Conservation (phyloP, 2,113 vertebrate species). For the Ptyas mucosa region DNA sequence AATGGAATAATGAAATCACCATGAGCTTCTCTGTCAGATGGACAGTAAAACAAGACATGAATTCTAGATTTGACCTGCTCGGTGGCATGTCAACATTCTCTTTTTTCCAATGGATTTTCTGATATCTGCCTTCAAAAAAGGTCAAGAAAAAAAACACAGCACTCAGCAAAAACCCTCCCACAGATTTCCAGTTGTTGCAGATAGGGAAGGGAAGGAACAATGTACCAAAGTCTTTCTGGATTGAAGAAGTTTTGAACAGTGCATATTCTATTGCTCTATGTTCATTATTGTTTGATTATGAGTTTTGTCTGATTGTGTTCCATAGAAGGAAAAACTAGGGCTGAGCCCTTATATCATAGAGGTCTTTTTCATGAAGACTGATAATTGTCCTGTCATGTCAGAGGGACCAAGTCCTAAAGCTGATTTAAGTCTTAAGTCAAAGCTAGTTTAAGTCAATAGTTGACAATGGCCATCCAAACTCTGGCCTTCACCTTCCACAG, state of each 20-base stretch:
- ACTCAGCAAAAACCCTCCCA: not conserved
- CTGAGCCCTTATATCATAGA: not conserved
- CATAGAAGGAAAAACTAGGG: not conserved
- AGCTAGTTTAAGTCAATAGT: not conserved
- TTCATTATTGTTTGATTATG: not conserved
- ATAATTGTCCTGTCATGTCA: not conserved
- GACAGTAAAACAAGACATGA: not conserved
- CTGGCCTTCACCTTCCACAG: not conserved
- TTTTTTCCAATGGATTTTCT: not conserved
- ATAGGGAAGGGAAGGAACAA: not conserved
- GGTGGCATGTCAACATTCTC: not conserved
- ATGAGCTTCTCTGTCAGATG: not conserved
- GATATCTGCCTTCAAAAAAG: not conserved
- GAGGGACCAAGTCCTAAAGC: not conserved
- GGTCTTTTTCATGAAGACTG: not conserved
- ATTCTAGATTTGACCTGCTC: not conserved
- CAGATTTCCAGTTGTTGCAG: not conserved
- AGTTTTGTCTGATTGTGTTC: not conserved
- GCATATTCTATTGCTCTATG: not conserved
- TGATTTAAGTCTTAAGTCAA: not conserved
- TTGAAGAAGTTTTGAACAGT: not conserved
- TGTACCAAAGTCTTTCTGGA: not conserved
- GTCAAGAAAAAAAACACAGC: not conserved
- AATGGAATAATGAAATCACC: not conserved
- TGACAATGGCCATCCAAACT: not conserved